phyloP scores from a whole-genome alignment of 2,113 vertebrate genomes.

The Tamias sibiricus region DNA sequence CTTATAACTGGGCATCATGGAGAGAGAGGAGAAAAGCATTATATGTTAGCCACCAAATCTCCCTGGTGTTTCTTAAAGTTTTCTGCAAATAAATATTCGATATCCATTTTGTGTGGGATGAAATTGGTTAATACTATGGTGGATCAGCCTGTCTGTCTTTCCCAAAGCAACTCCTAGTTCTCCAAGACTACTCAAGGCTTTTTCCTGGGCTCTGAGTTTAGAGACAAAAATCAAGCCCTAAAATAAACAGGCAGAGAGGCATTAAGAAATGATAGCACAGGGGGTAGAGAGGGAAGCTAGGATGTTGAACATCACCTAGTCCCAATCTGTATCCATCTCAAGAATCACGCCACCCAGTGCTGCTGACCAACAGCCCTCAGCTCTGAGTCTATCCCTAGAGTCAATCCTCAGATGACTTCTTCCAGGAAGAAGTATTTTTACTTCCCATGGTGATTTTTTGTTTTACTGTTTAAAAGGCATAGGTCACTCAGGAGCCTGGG shows the following conservation, averaged over 20 bases:
- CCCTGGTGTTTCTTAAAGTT: conserved; percentile 6
- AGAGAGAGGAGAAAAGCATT: background rate
- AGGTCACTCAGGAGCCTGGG: background rate
- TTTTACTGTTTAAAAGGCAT: no score
- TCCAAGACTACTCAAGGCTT: conserved; percentile 2
- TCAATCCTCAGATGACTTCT: background rate
- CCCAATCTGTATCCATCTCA: background rate
- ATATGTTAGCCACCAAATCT: background rate
- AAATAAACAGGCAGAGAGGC: conserved; percentile 22
- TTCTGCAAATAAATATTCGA: conserved; percentile 26
- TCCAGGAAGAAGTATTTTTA: no score
- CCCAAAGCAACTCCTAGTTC: background rate
- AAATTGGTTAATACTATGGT: background rate
- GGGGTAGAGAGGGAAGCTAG: background rate
- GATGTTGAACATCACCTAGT: background rate
- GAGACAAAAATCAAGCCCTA: conserved; percentile 46
- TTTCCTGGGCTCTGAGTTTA: background rate
- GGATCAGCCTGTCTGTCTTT: background rate
- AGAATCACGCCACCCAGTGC: background rate
- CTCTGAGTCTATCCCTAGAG: background rate
- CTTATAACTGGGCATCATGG: background rate
- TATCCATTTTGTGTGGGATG: conserved; percentile 29
- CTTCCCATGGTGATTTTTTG: no score
- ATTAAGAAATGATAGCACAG: background rate
- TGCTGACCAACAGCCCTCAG: background rate